Evolutionary conservation across 2,797 vertebrate species (phyloP).

Genomic region (Erpetoichthys calabaricus): DNA sequence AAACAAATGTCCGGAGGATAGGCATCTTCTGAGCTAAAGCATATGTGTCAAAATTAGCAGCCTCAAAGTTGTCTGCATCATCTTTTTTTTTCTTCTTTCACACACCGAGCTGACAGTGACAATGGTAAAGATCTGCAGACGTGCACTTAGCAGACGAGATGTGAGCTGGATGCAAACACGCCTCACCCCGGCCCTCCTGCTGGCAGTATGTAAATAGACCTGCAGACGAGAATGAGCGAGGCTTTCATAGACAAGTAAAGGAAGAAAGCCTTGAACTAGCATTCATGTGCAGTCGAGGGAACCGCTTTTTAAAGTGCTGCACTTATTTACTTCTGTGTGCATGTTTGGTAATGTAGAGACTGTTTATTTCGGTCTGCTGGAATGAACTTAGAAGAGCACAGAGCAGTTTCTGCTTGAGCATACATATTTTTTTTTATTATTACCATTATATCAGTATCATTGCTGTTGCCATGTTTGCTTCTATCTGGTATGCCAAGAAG

Average conservation of each 20-base stretch:
- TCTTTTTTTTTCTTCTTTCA: constrained; percentile 32
- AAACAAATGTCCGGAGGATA: neutral
- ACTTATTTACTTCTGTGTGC: neutral
- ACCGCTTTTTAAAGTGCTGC: constrained; percentile 12
- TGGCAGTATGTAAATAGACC: constrained; percentile 61
- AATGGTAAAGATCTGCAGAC: constrained; percentile 47
- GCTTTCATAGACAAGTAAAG: constrained; percentile 29
- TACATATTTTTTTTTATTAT: neutral
- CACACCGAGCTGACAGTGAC: constrained; percentile 46
- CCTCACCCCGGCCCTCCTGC: constrained; percentile 45
- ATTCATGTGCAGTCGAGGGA: constrained; percentile 39
- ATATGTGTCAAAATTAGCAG: neutral
- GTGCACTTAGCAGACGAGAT: constrained; percentile 50
- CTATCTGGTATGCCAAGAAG: constrained; percentile 96
- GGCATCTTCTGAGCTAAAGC: neutral
- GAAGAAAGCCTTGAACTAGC: constrained; percentile 30
- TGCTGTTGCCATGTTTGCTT: constrained; percentile 72
- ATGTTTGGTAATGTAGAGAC: no score
- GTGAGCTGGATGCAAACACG: constrained; percentile 52
- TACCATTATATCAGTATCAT: constrained; percentile 22
- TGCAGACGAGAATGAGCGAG: constrained; percentile 44
- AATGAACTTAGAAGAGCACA: constrained; percentile 1
- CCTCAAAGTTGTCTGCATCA: constrained; percentile 35
- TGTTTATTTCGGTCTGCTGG: neutral
- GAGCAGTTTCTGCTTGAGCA: neutral